phyloP scores from a whole-genome alignment of 2,888 invertebrate species.

The Pemphredon lugubris region DNA sequence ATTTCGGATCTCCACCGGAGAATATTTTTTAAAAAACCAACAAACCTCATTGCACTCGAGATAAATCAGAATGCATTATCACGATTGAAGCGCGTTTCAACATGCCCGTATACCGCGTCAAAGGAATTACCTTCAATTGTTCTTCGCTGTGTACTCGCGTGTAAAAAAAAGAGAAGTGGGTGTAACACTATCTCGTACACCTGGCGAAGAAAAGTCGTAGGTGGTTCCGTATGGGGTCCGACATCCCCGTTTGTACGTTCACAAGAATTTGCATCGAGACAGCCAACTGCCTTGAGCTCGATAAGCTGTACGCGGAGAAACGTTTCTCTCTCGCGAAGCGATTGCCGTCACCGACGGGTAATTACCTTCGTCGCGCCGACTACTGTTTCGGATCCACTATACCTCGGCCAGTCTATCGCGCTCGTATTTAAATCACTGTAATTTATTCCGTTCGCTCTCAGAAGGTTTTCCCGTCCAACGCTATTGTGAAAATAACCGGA shows the following conservation, averaged over 20 bases:
- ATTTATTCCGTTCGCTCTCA: too few species aligned
- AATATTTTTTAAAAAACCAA: too few species aligned
- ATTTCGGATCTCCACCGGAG: too few species aligned
- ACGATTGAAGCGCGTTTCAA: too few species aligned
- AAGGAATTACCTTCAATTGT: background rate
- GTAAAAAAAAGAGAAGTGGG: too few species aligned
- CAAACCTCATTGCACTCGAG: too few species aligned
- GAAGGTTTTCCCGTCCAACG: too few species aligned
- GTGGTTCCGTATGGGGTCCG: background rate
- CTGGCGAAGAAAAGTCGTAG: background rate
- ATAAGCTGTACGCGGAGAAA: slow-evolving; percentile 5
- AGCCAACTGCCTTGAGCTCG: slow-evolving; percentile 15
- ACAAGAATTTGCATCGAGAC: slow-evolving; percentile 5
- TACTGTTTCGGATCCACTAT: background rate
- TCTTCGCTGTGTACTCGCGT: background rate
- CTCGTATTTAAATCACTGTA: too few species aligned
- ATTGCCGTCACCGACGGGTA: slow-evolving; percentile 13
- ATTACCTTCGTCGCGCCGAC: background rate
- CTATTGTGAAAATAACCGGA: too few species aligned
- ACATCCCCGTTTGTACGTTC: background rate
- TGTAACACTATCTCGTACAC: background rate
- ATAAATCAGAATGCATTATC: too few species aligned
- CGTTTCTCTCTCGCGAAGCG: slow-evolving; percentile 2
- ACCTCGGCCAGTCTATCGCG: background rate
- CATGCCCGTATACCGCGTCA: too few species aligned